Evolutionary conservation across 2,113 vertebrate species (phyloP).

Genomic region (Okapia johnstoni): DNA sequence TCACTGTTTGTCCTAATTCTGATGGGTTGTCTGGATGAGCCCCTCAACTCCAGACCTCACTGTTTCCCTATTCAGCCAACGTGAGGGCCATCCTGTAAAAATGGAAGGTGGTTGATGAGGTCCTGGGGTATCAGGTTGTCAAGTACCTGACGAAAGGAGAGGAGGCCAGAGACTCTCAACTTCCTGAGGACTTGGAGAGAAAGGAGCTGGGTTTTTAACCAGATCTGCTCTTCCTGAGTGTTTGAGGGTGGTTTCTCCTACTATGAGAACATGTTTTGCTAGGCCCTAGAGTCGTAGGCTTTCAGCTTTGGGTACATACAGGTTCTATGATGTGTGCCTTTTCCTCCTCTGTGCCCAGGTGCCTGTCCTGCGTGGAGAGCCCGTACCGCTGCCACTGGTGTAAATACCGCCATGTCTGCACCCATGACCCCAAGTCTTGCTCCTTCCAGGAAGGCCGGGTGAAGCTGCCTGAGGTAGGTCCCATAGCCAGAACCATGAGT

Average conservation of each 20-base stretch:
- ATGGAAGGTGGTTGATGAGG: background rate
- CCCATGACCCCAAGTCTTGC: slow-evolving; percentile 94
- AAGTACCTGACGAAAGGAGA: background rate
- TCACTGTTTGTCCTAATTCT: background rate
- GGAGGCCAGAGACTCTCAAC: too few species aligned
- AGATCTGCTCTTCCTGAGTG: background rate
- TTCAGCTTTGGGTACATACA: background rate
- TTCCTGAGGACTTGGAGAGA: background rate
- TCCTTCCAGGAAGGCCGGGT: slow-evolving; percentile 97
- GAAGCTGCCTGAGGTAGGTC: slow-evolving; percentile 92
- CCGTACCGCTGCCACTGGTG: slow-evolving; percentile 98
- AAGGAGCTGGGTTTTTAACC: background rate
- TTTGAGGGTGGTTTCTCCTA: background rate
- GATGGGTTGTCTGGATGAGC: background rate
- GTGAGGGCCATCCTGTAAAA: accelerated
- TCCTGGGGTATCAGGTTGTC: background rate
- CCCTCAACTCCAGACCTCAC: background rate
- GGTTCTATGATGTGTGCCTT: background rate
- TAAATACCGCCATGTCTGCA: slow-evolving; percentile 97
- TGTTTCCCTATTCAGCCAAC: background rate
- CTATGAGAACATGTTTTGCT: background rate
- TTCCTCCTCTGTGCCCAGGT: slow-evolving; percentile 78
- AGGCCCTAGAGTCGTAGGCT: background rate
- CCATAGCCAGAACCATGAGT: background rate
- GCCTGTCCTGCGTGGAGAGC: slow-evolving; percentile 95